These are phyloP conservation scores for Sisyra terminalis DNA, from an alignment of 2,888 invertebrate species.

Conservation along the genomic window DNA sequence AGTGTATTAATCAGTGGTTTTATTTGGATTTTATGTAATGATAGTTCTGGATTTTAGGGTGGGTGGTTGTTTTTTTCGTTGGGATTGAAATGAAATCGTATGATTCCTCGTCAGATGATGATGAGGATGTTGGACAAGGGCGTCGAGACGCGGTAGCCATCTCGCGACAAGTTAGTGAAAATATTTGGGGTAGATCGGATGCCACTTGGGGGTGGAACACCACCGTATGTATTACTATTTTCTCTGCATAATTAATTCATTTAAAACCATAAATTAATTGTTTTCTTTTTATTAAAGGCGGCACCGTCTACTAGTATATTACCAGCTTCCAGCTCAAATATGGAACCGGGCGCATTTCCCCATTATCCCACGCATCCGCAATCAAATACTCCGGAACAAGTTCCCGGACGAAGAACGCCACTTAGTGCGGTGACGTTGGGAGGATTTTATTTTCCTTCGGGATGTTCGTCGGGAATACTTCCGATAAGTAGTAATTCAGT, in stretches of 20 bases:
- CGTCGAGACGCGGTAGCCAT: conserved; percentile 21
- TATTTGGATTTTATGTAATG: no score
- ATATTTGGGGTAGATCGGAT: conserved; percentile 24
- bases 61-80: conserved; percentile 4
- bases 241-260: background rate
- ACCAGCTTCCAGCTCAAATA: background rate
- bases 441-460: conserved; percentile 70
- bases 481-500: conserved; percentile 22
- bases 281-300: background rate
- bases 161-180: conserved; percentile 23
- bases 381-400: conserved; percentile 24
- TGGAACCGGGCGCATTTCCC: conserved; percentile 4
- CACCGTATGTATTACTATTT: conserved; percentile 10
- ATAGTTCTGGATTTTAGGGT: no score
- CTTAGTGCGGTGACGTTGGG: conserved; percentile 71
- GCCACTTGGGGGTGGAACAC: conserved; percentile 26
- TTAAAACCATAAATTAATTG: background rate
- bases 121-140: conserved; percentile 17
- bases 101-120: conserved; percentile 27
- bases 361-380: conserved; percentile 15
- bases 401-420: conserved; percentile 54
- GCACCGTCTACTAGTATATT: conserved; percentile 7
- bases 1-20: no score
- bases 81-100: conserved; percentile 24
- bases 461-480: conserved; percentile 24